Percentiles rank a stretch among this genome's conserved stretches.
phyloP scores from a whole-genome alignment of 2,888 invertebrate genomes.

The Oscheius sp. region DNA sequence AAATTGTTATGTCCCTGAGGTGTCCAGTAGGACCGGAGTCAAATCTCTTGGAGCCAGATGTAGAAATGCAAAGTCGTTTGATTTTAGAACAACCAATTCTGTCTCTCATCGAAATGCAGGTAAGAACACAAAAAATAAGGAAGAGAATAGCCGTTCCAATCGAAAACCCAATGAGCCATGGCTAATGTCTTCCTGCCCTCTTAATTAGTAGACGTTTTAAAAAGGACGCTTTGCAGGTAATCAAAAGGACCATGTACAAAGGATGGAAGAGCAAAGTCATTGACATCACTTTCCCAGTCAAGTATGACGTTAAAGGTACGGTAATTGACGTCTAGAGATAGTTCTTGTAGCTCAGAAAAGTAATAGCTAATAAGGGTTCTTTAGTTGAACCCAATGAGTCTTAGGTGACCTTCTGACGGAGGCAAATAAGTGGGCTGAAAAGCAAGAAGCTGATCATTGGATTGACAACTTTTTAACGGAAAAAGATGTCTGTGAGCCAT shows the following conservation, averaged over 20 bases:
- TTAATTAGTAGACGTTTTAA: conserved; percentile 7
- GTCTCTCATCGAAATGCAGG: conserved; percentile 87
- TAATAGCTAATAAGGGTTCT: neutral
- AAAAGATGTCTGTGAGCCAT: no score
- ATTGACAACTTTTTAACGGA: no score
- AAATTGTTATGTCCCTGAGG: conserved; percentile 95
- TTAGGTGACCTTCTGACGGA: neutral
- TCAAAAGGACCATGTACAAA: conserved; percentile 84
- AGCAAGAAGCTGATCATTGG: neutral
- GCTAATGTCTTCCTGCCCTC: neutral
- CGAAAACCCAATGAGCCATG: conserved; percentile 4
- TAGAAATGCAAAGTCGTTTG: conserved; percentile 86
- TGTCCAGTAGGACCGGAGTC: conserved; percentile 90
- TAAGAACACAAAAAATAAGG: conserved; percentile 70
- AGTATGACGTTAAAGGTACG: conserved; percentile 76
- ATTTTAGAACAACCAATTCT: conserved; percentile 93
- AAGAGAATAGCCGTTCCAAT: neutral
- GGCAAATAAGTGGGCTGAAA: neutral
- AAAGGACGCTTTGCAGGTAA: conserved; percentile 62
- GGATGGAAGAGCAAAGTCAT: conserved; percentile 86
- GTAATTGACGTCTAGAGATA: neutral
- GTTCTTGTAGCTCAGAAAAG: neutral
- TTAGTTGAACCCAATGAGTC: neutral
- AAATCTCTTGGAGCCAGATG: conserved; percentile 86
- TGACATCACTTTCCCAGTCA: conserved; percentile 86